Evolutionary conservation across 2,888 invertebrate genomes (phyloP), one percentile per base, ranked within the genome.

Genomic region (Troglohyphantes excavatus): DNA sequence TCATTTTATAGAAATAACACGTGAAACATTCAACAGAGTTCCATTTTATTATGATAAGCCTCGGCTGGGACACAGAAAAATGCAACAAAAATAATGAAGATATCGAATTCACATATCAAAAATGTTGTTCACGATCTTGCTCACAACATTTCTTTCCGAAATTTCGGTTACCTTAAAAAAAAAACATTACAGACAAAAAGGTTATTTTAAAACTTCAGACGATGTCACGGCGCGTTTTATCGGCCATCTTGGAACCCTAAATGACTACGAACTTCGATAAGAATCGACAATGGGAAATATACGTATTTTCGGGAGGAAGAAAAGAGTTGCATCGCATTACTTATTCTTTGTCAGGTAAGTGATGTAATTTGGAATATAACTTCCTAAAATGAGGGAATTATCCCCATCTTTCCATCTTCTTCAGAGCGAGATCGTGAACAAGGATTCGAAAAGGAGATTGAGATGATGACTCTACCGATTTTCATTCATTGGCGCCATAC

Each of bases 341-440:
- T 33, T 33, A 33, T 33, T 33, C 33, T 33, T 33, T 33, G 33
- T 33, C 33, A 33, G 33, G 9, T 53, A 53, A 53, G 53, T n/a
- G n/a, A 53, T 13, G 53, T 53, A 53, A 53, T 53, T 53, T 53
- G n/a, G n/a, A 53, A 53, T 53, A 2, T n/a, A n/a, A 53, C 53
- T 53, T 53, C 53, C n/a, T 5, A 53, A 53, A 53, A 53, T 53
- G 53, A 53, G 53, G n/a, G n/a, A 53, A 53, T n/a, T 53, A 53
- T 53, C 53, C 53, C 53, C 53, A 53, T 1, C 53, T 53, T n/a
- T 53, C 33, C 9, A 33, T 33, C 53, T 17, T 39, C 39, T 39
- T 39, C 13, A 2, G 39, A 39, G 13, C 53, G 17, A 53, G 53
- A 53, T 53, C 53, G 53, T 53, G 53, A 33, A 9, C 33, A 9